Evolutionary conservation across 2,113 vertebrate genomes (phyloP), one percentile per base, ranked within the genome.

Genomic region (Erythrolamprus reginae): DNA sequence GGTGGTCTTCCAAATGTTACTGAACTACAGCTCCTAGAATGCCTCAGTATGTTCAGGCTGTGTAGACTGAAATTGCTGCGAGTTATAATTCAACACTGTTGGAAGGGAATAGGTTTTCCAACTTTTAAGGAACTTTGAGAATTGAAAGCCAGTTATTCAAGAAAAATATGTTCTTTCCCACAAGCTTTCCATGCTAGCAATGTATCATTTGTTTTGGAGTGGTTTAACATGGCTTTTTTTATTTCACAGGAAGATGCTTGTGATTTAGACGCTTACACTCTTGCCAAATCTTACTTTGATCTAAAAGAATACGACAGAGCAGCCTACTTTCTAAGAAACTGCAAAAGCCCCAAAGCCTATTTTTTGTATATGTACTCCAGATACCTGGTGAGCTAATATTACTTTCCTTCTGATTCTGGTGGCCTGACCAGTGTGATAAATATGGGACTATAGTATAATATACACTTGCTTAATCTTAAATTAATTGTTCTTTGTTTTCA

Each of bases 311-410:
- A 99, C 96, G 99, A 99, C 88, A 98, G 99, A 33, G 98, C 99
- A 93, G 99, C 99, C 0, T 99, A 99, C 94, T 99, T 99, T 86
- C 97, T 99, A 26, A 97, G 98, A 82, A 98, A 98, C 91, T 99
- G 99, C 95, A 98, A 98, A 95, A 99, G 99, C 95, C 98, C 98
- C 95, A 99, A 99, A 94, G 99, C 99, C 47, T 99, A 99, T 95
- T 99, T 99, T 93, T 95, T 99, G 51, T 99, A 99, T 93, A 99
- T 99, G 99, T 99, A 99, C 95, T 99, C 99, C 56, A 98, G 99
- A 95, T 99, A 99, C 91, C 96, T 99, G 98, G 99, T 99, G 96
- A 98, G 98, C 58, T 0, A 23, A 38, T 91, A 83, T n/a, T 88
- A 1, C 15, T 50, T 55, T 23, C 26, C 86, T 86, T 58, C 47